These are phyloP conservation scores for Daphoenositta chrysoptera DNA, from an alignment of 2,113 vertebrate genomes.

Conservation along the genomic window DNA sequence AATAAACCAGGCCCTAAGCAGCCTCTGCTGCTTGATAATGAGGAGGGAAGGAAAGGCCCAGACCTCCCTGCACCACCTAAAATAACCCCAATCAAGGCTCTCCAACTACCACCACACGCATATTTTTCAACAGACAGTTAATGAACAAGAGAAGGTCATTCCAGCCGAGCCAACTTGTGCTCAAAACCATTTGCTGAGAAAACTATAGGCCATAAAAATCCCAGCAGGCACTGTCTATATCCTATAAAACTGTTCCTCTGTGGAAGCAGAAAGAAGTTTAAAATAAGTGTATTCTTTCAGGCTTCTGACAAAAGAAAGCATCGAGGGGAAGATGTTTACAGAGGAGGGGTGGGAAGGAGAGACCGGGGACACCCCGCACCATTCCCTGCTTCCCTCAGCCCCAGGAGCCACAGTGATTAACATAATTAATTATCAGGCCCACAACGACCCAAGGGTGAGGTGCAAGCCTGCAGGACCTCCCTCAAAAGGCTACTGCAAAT, in stretches of 20 bases:
- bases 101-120: not conserved
- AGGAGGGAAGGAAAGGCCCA: constrained; percentile 53
- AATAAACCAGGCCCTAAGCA: constrained; percentile 78
- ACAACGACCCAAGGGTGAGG: not conserved
- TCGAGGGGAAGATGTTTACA: not conserved
- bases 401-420: not conserved
- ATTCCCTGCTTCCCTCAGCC: not conserved
- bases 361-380: accelerated
- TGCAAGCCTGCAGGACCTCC: not conserved
- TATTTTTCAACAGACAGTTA: constrained; percentile 39
- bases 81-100: constrained; percentile 23
- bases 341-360: not conserved
- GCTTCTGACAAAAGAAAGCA: not conserved
- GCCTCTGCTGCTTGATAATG: constrained; percentile 65
- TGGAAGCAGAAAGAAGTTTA: not conserved
- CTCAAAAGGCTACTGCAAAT: not conserved
- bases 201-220: constrained; percentile 32
- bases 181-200: constrained; percentile 13
- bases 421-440: not conserved
- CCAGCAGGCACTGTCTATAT: not conserved
- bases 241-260: not conserved
- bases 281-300: not conserved
- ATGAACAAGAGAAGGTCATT: constrained; percentile 53
- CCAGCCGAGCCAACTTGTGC: not conserved
- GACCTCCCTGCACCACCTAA: constrained; percentile 30